Base-by-base conservation (phyloP, 23 tunicate species). In the Styela clava region DNA sequence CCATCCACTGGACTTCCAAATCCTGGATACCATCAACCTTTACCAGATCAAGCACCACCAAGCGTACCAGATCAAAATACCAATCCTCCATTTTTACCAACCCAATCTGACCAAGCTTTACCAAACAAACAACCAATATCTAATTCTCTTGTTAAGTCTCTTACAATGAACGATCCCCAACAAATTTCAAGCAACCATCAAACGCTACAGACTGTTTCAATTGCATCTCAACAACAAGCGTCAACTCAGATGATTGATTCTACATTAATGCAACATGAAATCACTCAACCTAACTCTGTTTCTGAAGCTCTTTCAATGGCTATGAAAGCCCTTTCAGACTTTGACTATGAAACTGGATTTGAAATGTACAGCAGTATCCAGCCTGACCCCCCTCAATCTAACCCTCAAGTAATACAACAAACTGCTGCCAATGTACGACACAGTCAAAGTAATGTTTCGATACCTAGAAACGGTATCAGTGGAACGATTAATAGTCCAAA, bases 301-400 rank as follows among this genome's bases (percentile, higher is more conserved):
- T 91, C 97, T 24, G 97, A 86, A 71, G 97, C 87, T 19, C 74
- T 91, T 31, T 91, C 97, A 21, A 79, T 68, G 87, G 97, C 97
- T 1, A 86, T 91, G 97, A 86, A 78, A 63, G 74, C 97, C 28
- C 56, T 91, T 33, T 91, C 97, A 19, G 97, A 91, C n/a, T 91
- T 85, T 68, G 88, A 89, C 19, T 91, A 91, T 78, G 90, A 91
- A 24, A 84, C 71, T 31, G 69, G 83, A 1, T 79, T 74, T 1
- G 71, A 67, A 18, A 28, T 25, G 71, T 67, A 67, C 22, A n/a
- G n/a, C n/a, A 12, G 56, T 44, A 44, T 44, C 12, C 56, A 44
- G 56, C 56, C 7, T 44, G 56, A 44, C 12, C 56, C 7, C 7
- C 12, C 56, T 44, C 56, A 44, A 44, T 44, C 56, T 44, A 44